Percentiles rank a stretch among this genome's conserved stretches.
Evolutionary conservation across 2,888 invertebrate species (phyloP).

Genomic region (Ecdyonurus torrentis): DNA sequence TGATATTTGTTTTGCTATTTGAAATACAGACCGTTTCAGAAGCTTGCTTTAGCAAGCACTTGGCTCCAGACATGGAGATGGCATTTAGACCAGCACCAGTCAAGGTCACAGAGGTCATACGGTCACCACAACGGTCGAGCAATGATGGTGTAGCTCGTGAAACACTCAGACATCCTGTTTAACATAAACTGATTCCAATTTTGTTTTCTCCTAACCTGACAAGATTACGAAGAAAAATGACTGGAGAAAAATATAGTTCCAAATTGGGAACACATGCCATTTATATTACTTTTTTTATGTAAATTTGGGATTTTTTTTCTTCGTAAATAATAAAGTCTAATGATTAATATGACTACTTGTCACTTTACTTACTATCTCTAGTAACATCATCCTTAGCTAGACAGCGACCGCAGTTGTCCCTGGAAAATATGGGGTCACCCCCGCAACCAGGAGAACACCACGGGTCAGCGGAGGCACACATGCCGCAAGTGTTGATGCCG

Average conservation of each 20-base stretch:
- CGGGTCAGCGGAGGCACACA: slow-evolving; percentile 12
- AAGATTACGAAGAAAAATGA: too few relatives aligned
- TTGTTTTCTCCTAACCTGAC: too few relatives aligned
- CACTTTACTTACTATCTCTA: slow-evolving; percentile 14
- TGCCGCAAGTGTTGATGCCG: slow-evolving; percentile 14
- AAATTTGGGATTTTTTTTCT: neutral
- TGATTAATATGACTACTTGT: too few relatives aligned
- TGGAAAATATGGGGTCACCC: slow-evolving; percentile 7
- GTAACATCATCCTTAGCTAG: slow-evolving; percentile 9
- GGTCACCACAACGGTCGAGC: slow-evolving; percentile 11
- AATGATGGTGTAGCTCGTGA: slow-evolving; percentile 8
- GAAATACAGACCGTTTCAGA: neutral
- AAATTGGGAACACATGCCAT: neutral
- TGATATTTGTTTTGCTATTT: too few relatives aligned
- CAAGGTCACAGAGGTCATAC: slow-evolving; percentile 6
- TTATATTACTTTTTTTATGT: neutral
- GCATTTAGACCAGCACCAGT: slow-evolving; percentile 11
- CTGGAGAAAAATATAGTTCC: neutral
- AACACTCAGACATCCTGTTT: slow-evolving; percentile 11
- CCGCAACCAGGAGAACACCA: slow-evolving; percentile 15
- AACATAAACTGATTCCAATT: too few relatives aligned
- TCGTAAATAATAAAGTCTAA: neutral
- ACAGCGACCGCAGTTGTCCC: slow-evolving; percentile 15
- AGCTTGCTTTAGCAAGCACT: neutral
- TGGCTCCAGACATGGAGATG: neutral